Evolutionary conservation across 2,888 invertebrate species (phyloP), one percentile per base, ranked within the genome.

Genomic region (Chrysopilus asiliformis): DNA sequence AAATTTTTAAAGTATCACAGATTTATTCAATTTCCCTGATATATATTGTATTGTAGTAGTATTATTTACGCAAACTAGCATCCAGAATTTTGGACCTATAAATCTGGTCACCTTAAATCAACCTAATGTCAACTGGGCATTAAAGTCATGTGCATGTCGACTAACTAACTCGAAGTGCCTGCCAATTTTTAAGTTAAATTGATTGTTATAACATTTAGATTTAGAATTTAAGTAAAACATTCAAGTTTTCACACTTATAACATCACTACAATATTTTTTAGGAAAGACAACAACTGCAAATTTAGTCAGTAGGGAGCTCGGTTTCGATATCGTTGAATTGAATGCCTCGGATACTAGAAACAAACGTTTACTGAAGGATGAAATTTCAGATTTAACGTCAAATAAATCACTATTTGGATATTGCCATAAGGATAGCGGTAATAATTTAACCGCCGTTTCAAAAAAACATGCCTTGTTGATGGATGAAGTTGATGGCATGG

Each of bases 401-500:
- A 86, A 80, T 19, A 81, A 74, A 32, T 79, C 84, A 0, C 64
- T 87, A 2, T 74, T 76, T 10, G 76, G 74, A 10, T 86, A 70
- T 57, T 76, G 76, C 42, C 69, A 68, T 59, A 79, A 81, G 70
- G 58, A 51, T 40, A n/a, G n/a, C n/a, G 40, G 45, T 1, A 67
- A 67, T 40, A 22, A 22, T 8, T 32, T 32, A 26, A 65, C 68
- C 42, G 67, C 68, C 0, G 67, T 74, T 1, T 70, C 73, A 1
- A 76, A 74, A 47, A 87, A 86, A 51, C 90, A 91, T 54, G 90
- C 90, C 10, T 64, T 99, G 6, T 72, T 99, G n/a, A 99, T 99
- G 98, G 98, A 99, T 55, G 98, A 99, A 71, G 97, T 99, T 0
- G 98, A 99, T 56, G 98, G 98, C 7, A 98, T 99, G 95, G 89